Evolutionary conservation across 2,797 vertebrate genomes (phyloP).

Genomic region (Paedocypris micromegethes): DNA sequence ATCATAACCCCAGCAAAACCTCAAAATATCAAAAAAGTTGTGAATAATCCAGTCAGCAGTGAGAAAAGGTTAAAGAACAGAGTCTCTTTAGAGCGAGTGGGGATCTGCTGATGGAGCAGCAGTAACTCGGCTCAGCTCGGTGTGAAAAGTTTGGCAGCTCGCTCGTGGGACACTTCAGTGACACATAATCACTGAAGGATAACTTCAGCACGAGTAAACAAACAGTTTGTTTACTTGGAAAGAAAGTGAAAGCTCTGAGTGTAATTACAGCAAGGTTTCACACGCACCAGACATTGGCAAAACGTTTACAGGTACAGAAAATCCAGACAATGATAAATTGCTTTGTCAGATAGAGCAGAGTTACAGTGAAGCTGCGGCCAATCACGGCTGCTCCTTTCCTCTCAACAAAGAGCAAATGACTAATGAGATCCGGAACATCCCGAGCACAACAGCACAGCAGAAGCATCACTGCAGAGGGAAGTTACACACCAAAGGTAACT

Average conservation of each 20-base stretch:
- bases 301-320: neutral
- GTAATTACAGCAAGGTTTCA: neutral
- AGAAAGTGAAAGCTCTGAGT: neutral
- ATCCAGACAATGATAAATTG: neutral
- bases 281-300: neutral
- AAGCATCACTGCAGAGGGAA: neutral
- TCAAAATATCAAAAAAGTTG: no score
- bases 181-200: slow-evolving; percentile 10
- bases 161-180: slow-evolving; percentile 24
- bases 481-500: neutral
- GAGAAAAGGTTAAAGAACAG: no score
- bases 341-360: neutral
- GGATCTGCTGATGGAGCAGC: no score
- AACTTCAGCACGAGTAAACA: neutral
- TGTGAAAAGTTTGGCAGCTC: slow-evolving; percentile 5
- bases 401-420: neutral
- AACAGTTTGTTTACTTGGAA: neutral
- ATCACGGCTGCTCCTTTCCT: slow-evolving; percentile 1
- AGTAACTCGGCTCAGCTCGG: slow-evolving; percentile 5
- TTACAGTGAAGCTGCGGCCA: neutral
- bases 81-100: no score
- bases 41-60: no score
- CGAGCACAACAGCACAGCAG: neutral
- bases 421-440: slow-evolving; percentile 7
- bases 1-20: no score